Evolutionary conservation across 2,888 invertebrate genomes (phyloP), one percentile per base, ranked within the genome.

Genomic region (Cryptus armator): DNA sequence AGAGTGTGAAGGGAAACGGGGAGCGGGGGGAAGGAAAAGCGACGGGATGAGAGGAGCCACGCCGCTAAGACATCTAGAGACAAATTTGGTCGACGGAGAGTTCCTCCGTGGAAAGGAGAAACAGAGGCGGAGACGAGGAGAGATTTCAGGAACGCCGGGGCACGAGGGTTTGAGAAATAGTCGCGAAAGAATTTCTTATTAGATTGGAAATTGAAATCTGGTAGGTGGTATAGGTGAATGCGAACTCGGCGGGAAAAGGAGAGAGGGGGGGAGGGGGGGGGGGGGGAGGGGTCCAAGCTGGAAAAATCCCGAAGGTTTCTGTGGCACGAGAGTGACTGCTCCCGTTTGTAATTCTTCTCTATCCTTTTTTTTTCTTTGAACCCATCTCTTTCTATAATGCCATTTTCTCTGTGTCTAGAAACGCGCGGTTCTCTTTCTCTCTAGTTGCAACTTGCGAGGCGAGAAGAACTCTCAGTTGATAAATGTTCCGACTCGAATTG

Each of bases 151-250:
- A 78, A 79, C 81, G 79, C 78, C 19, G 67, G 53, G 56, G 71
- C 72, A 64, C 67, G 71, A 59, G 75, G 87, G 66, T 84, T 88
- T 88, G 89, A 88, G 86, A 87, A 88, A 89, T 88, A 88, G 89
- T 88, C 88, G 86, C 84, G 84, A 88, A 89, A 88, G 91, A 91
- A 91, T 91, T 90, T 90, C 90, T 91, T 91, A 91, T 91, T 91
- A 91, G 90, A 91, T 90, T 89, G 89, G 90, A 89, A 90, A 91
- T 91, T 91, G 90, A 91, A 88, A 87, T 88, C 87, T 87, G 87
- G 83, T 37, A 78, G 86, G 86, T 86, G 79, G 79, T 80, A 48
- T 71, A 81, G 86, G 85, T 53, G 85, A 80, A 85, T 83, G 79
- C 75, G 68, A 71, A 59, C 53, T 48, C 72, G 64, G 44, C 59